Base-by-base conservation (phyloP, 2,888 invertebrate species). In the Meghimatium bilineatum region DNA sequence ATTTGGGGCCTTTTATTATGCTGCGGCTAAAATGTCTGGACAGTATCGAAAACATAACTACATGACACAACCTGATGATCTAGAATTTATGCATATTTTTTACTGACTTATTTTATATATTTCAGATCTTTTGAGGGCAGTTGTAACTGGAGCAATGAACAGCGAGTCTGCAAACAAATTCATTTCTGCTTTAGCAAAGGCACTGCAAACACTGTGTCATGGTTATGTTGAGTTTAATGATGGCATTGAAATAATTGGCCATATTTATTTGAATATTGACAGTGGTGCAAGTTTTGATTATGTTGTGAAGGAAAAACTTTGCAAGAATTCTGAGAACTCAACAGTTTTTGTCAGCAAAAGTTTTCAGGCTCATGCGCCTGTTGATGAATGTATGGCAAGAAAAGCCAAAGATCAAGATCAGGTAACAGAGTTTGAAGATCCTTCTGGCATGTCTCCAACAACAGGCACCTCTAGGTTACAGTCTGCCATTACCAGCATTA, bases 321-420 rank as follows among this genome's bases (percentile, higher is more conserved):
- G 86, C 67, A 86, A 84, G 66, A 86, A 84, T 84, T 77, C 85
- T 49, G 86, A 86, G 69, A 85, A 85, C 52, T 84, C 84, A 29
- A 86, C 85, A 44, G 71, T 86, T 32, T 86, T 86, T 77, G 85
- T 86, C n/a, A 85, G 86, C 82, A 86, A 85, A 71, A 86, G 85
- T 63, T 86, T 85, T 52, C 82, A 85, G 79, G 86, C 86, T 66
- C 83, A 86, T 17, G 79, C 83, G 32, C 83, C 83, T 52, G 26
- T 79, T 34, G 86, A 85, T n/a, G 77, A 85, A 49, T 52, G 80
- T 36, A 52, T 85, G 20, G 83, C 80, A 72, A 74, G 75, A 49
- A 85, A 82, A 60, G 82, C 78, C 52, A 85, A 83, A 72, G 77
- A 80, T 76, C 67, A 74, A 23, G 83, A 85, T 23, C 38, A 34